Base-by-base conservation (phyloP, 1,140 invertebrate genomes). In the Drosophila baimaii region DNA sequence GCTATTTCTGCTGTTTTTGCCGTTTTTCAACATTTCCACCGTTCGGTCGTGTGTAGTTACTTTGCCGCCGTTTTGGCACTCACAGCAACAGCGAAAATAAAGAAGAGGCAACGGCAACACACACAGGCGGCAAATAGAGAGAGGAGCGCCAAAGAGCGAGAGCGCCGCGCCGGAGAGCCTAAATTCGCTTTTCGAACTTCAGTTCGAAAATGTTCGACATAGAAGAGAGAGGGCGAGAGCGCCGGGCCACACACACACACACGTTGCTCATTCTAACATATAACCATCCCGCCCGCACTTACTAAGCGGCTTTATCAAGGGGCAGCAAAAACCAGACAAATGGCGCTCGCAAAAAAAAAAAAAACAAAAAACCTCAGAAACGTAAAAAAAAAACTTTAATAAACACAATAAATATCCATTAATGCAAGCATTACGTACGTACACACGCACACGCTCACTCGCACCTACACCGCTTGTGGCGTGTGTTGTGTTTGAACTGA, bases 11-110 rank as follows among this genome's bases (percentile, higher is more conserved):
- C 49, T 37, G 58, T 64, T 72, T 84, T 66, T 59, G 64, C 56
- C 57, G 74, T 68, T 70, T 55, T 82, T 35, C 29, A 33, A 35
- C 65, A 33, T 64, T 62, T 55, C 54, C 52, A 65, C 27, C 66
- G 57, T 69, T 52, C 65, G 54, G 51, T 75, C 71, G 57, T 69
- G 80, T 70, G 80, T 73, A 83, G 76, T 88, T 88, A 86, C 82
- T 88, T 83, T 88, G 83, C 83, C 84, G 82, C 82, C 84, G 83
- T 86, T 86, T 86, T 86, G 76, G 76, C 83, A 88, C 75, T 86
- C 84, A 73, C 68, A 66, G 75, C 80, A 80, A 83, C 81, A 84
- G 81, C 81, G 52, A 66, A 57, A 79, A 84, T 54, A 71, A 62
- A 69, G 82, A 63, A 56, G 58, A 68, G 65, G 65, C 44, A 17